A percentile compares a stretch with the other conserved stretches of the same genome.
These are phyloP conservation scores for Dendrocincla fuliginosa DNA, from an alignment of 2,797 vertebrate species.

Conservation along the genomic window DNA sequence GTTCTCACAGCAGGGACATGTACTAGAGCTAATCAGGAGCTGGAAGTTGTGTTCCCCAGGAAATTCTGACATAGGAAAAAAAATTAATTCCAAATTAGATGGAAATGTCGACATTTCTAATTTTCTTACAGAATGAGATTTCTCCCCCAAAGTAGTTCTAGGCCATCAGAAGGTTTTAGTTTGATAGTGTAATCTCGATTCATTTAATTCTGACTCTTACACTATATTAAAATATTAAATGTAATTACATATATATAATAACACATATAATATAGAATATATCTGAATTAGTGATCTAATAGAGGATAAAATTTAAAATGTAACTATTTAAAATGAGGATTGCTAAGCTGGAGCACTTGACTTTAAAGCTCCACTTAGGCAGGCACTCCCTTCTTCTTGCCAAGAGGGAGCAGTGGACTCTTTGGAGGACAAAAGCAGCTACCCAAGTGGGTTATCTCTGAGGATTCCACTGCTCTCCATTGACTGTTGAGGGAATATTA, in stretches of 20 bases:
- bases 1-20: conserved; percentile 64
- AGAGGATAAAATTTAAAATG: background rate
- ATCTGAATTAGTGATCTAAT: background rate
- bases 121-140: conserved; percentile 56
- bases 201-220: background rate
- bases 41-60: conserved; percentile 66
- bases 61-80: conserved; percentile 54
- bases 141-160: conserved; percentile 35
- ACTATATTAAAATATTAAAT: conserved; percentile 31
- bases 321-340: background rate
- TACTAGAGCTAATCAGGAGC: conserved; percentile 66
- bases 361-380: background rate
- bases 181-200: conserved; percentile 19
- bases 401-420: background rate
- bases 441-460: background rate
- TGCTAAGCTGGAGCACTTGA: background rate
- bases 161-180: conserved; percentile 17
- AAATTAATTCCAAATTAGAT: conserved; percentile 67
- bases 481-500: background rate
- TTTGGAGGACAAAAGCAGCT: background rate
- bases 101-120: conserved; percentile 45
- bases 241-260: conserved; percentile 30
- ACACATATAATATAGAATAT: background rate
- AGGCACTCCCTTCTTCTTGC: background rate
- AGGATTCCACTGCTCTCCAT: background rate